These are phyloP conservation scores for Gobiocypris rarus DNA, from an alignment of 2,113 vertebrate species.

Conservation along the genomic window DNA sequence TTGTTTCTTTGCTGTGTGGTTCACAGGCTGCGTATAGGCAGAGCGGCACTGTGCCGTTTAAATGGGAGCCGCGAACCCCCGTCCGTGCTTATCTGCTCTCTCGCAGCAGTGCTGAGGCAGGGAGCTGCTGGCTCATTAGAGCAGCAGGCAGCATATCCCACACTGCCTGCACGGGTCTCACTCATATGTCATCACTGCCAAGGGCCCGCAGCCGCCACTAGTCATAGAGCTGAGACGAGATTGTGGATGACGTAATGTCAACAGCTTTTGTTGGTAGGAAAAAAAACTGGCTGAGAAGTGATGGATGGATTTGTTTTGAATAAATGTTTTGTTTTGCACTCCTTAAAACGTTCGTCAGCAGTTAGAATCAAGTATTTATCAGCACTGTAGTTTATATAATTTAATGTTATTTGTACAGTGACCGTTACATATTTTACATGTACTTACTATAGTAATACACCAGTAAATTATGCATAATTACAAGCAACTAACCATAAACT, in stretches of 20 bases:
- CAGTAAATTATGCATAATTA: no score
- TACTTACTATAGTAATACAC: no score
- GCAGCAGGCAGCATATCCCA: conserved; percentile 70
- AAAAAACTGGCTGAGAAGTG: not conserved
- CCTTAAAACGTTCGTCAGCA: no score
- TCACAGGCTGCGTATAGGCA: conserved; percentile 61
- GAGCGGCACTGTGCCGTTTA: conserved; percentile 70
- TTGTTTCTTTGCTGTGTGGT: conserved; percentile 60
- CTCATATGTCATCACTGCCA: conserved; percentile 33
- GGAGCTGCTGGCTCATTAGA: conserved; percentile 76
- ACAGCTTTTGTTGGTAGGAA: not conserved
- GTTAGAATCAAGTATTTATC: no score
- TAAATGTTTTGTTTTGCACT: no score
- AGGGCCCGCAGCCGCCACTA: not conserved
- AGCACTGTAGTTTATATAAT: no score
- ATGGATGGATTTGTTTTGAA: not conserved
- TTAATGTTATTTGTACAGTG: no score
- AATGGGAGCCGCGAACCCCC: conserved; percentile 65
- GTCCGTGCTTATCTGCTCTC: conserved; percentile 77
- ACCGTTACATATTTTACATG: no score
- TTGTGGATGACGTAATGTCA: conserved; percentile 46
- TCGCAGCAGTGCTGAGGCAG: conserved; percentile 76
- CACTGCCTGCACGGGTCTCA: conserved; percentile 27
- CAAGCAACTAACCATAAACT: no score
- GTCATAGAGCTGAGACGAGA: conserved; percentile 7